A percentile compares a stretch with the other conserved stretches of the same genome.
These are phyloP conservation scores for Campoplex nolae DNA, from an alignment of 2,888 invertebrate genomes.

Conservation along the genomic window DNA sequence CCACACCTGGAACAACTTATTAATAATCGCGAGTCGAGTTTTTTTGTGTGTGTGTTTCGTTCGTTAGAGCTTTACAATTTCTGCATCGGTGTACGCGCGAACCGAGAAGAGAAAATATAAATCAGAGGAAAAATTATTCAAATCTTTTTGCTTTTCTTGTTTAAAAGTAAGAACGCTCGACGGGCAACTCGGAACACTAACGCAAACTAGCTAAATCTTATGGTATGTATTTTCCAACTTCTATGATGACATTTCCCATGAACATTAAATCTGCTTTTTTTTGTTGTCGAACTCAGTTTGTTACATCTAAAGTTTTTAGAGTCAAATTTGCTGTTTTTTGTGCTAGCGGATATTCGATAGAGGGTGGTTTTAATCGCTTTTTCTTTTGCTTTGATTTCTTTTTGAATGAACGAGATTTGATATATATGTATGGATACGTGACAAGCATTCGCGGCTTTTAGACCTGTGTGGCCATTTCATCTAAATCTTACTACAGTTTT, in stretches of 20 bases:
- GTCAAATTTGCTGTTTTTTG: slow-evolving; percentile 9
- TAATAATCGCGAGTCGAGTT: slow-evolving; percentile 63
- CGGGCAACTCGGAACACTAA: slow-evolving; percentile 53
- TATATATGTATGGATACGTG: neutral
- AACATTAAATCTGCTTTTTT: neutral
- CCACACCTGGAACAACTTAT: slow-evolving; percentile 67
- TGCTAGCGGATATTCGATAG: slow-evolving; percentile 24
- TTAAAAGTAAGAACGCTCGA: slow-evolving; percentile 58
- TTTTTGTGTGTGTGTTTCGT: slow-evolving; percentile 15
- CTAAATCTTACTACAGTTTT: slow-evolving; percentile 37
- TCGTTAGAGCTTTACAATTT: slow-evolving; percentile 7
- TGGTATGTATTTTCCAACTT: slow-evolving; percentile 7
- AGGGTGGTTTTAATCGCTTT: slow-evolving; percentile 1
- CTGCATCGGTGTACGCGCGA: slow-evolving; percentile 9
- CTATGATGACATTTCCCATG: slow-evolving; percentile 50
- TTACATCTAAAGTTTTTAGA: neutral
- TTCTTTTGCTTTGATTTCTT: slow-evolving; percentile 11
- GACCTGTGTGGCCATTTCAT: slow-evolving; percentile 6
- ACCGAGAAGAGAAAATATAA: slow-evolving; percentile 16
- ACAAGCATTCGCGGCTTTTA: slow-evolving; percentile 35
- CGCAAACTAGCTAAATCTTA: slow-evolving; percentile 58
- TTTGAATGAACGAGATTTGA: slow-evolving; percentile 38
- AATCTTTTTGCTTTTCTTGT: slow-evolving; percentile 54
- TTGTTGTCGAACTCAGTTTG: slow-evolving; percentile 1
- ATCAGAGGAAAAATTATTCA: neutral